A percentile compares a stretch with the other conserved stretches of the same genome.
phyloP scores from a whole-genome alignment of 1,140 invertebrate species.

The Sminthurides bifidus region DNA sequence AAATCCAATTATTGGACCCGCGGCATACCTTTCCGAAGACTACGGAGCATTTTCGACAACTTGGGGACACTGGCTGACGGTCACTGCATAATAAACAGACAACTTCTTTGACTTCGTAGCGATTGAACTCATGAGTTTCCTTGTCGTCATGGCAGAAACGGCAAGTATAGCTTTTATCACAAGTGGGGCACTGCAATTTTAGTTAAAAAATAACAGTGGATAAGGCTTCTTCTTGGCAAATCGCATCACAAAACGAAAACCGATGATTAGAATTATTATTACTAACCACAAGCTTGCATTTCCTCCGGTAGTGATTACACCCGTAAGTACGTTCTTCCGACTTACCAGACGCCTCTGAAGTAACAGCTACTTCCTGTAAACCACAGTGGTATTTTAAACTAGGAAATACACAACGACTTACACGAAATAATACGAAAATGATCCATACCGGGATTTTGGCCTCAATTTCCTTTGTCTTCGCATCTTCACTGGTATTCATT shows the following conservation, averaged over 20 bases:
- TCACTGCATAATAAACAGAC: constrained; percentile 67
- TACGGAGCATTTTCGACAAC: constrained; percentile 59
- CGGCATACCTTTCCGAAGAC: constrained; percentile 57
- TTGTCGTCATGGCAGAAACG: constrained; percentile 79
- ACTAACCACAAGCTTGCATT: constrained; percentile 17
- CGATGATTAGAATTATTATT: too few relatives aligned
- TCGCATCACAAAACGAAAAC: too few relatives aligned
- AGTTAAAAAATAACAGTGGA: too few relatives aligned
- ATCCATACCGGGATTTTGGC: not conserved
- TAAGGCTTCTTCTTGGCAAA: too few relatives aligned
- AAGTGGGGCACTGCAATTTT: constrained; percentile 9
- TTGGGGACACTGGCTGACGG: constrained; percentile 63
- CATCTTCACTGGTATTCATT: too few relatives aligned
- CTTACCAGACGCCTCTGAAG: not conserved
- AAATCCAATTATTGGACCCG: constrained; percentile 14
- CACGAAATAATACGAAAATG: not conserved
- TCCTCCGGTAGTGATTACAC: constrained; percentile 15
- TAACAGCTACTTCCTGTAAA: not conserved
- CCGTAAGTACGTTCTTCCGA: not conserved
- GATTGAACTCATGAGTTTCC: constrained; percentile 63
- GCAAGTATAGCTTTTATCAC: constrained; percentile 35
- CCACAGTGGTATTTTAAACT: not conserved
- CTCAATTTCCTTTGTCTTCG: not conserved
- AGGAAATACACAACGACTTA: not conserved
- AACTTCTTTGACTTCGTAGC: constrained; percentile 65